Evolutionary conservation across 2,888 invertebrate species (phyloP), one percentile per base, ranked within the genome.

Genomic region (Caenorhabditis angaria): DNA sequence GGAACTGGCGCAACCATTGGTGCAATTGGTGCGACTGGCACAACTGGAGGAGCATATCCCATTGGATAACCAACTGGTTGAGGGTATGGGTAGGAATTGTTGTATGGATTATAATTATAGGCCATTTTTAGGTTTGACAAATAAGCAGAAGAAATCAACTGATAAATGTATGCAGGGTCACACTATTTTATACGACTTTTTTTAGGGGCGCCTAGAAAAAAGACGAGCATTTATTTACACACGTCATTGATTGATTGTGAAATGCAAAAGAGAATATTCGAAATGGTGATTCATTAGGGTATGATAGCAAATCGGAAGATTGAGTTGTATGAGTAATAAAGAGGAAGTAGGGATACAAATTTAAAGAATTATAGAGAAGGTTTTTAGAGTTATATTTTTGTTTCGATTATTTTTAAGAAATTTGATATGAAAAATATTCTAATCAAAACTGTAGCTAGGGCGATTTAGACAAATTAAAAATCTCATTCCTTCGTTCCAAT

Each of bases 71-170:
- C 53, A 5, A 54, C 18, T 35, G 58, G 47, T 32, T 60, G 62
- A 64, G 72, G 72, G 57, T 67, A 67, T 64, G 61, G 67, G 61
- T 67, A 67, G 1, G 61, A 47, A 28, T 53, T 47, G 67, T 72
- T 72, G 67, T 72, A 72, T 47, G 72, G 72, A 50, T 72, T 72
- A 60, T 65, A 65, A 54, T 65, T 65, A 61, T 71, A 71, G n/a
- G 71, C 71, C 71, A 71, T 71, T 12, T 24, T 62, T 1, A 53
- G 0, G 51, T n/a, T 10, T 20, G 59, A 60, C 5, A 20, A 54
- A 35, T 53, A 58, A 8, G 64, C n/a, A 14, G 24, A 41, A 51
- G 53, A 60, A 55, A 54, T 24, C 32, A 10, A 28, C 24, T 24
- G 32, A 28, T 53, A 50, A 41, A 55, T 53, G 2, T 22, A 25